phyloP scores from a whole-genome alignment of 2,888 invertebrate genomes.

The Catocala fraxini region DNA sequence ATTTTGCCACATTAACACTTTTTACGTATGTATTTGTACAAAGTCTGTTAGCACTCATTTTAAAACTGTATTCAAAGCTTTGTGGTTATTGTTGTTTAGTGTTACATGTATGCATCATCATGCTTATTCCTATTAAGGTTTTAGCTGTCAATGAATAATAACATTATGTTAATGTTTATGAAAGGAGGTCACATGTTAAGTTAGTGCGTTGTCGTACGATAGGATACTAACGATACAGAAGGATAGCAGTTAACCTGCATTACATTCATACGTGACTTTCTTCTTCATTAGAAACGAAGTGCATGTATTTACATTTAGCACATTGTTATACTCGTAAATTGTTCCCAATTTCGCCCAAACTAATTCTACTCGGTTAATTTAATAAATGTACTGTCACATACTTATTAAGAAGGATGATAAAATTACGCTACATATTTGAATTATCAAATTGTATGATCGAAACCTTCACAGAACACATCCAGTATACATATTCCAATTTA shows the following conservation, averaged over 20 bases:
- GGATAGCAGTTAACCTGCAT: no score
- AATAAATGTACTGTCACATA: no score
- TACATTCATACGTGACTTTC: no score
- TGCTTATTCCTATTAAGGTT: constrained; percentile 1
- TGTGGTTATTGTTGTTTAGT: not conserved
- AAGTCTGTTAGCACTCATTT: constrained; percentile 45
- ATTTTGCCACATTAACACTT: constrained; percentile 63
- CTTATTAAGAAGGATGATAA: no score
- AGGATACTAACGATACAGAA: no score
- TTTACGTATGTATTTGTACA: constrained; percentile 46
- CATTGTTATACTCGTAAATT: no score
- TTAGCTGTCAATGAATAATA: not conserved
- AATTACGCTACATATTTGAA: no score
- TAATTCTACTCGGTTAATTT: no score
- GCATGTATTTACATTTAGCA: no score
- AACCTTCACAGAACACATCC: not conserved
- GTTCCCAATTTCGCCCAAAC: no score
- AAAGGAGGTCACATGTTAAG: constrained; percentile 1
- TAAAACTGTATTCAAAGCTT: constrained; percentile 7
- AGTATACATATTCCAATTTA: constrained; percentile 24
- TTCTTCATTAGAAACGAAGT: no score
- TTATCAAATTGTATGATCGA: constrained; percentile 27
- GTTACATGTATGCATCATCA: constrained; percentile 1
- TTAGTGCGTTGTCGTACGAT: not conserved
- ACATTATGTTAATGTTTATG: not conserved